Conservation (phyloP, 2,797 vertebrate genomes). For the Tapera naevia region DNA sequence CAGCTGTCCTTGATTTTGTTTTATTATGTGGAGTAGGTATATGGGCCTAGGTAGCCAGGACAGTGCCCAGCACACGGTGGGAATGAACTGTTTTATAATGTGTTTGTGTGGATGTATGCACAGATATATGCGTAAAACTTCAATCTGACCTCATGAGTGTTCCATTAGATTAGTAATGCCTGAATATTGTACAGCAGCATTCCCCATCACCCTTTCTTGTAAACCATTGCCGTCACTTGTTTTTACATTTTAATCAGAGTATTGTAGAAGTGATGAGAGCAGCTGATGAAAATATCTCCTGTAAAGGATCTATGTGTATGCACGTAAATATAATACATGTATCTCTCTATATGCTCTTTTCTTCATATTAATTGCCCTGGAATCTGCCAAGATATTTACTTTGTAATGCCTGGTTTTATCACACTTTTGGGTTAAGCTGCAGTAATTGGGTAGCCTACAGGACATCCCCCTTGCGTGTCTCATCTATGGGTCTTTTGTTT, state of each 20-base stretch:
- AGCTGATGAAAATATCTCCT: neutral
- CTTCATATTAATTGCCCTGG: neutral
- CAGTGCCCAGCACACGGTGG: neutral
- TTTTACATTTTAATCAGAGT: neutral
- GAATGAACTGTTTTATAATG: neutral
- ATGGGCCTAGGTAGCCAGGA: neutral
- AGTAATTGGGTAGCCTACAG: neutral
- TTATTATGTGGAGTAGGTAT: neutral
- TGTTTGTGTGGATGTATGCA: neutral
- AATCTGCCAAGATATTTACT: neutral
- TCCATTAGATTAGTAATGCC: neutral
- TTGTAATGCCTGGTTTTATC: neutral
- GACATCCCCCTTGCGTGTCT: neutral
- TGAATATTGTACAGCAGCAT: neutral
- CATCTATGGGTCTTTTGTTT: neutral
- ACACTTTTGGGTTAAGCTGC: neutral
- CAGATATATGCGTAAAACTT: neutral
- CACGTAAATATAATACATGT: neutral
- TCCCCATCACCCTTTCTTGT: neutral
- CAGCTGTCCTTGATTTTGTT: neutral
- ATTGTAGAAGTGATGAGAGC: neutral
- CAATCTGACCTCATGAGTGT: neutral
- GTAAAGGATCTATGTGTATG: neutral
- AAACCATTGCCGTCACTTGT: accelerated
- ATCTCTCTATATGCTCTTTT: neutral